Percentiles rank a stretch among this genome's conserved stretches.
These are phyloP conservation scores for Nestor notabilis DNA, from an alignment of 2,113 vertebrate genomes.

Conservation along the genomic window DNA sequence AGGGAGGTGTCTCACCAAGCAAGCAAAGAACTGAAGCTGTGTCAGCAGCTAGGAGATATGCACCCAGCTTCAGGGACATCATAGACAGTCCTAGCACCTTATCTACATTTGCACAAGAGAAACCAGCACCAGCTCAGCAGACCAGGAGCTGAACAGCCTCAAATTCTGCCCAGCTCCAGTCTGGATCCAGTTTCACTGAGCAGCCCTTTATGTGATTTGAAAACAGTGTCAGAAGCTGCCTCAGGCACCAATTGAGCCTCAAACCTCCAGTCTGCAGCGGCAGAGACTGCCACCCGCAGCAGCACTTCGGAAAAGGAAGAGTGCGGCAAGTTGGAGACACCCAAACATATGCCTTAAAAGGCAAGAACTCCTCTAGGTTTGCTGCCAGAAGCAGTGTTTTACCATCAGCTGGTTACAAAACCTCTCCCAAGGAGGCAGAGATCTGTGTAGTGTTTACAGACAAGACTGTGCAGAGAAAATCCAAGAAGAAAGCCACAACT, in stretches of 20 bases:
- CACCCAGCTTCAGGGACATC: neutral
- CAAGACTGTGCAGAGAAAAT: neutral
- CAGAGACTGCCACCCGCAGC: neutral
- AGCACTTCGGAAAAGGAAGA: neutral
- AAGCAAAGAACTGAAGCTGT: neutral
- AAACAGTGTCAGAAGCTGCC: neutral
- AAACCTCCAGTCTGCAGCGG: neutral
- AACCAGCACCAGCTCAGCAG: neutral
- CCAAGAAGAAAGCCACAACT: neutral
- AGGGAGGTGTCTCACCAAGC: neutral
- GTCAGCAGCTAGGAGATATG: neutral
- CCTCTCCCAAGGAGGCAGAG: neutral
- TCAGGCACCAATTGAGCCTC: fast-evolving
- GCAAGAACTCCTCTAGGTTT: neutral
- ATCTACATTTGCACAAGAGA: neutral
- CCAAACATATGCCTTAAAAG: neutral
- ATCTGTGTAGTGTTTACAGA: neutral
- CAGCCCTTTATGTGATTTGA: neutral
- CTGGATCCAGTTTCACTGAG: neutral
- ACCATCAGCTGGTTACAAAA: neutral
- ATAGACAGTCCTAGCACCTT: neutral
- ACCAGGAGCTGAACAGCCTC: neutral
- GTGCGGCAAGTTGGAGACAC: neutral
- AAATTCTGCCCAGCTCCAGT: neutral
- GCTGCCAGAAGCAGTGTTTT: neutral